Conservation (phyloP, 2,797 vertebrate genomes). For the Paedocypris micromegethes region DNA sequence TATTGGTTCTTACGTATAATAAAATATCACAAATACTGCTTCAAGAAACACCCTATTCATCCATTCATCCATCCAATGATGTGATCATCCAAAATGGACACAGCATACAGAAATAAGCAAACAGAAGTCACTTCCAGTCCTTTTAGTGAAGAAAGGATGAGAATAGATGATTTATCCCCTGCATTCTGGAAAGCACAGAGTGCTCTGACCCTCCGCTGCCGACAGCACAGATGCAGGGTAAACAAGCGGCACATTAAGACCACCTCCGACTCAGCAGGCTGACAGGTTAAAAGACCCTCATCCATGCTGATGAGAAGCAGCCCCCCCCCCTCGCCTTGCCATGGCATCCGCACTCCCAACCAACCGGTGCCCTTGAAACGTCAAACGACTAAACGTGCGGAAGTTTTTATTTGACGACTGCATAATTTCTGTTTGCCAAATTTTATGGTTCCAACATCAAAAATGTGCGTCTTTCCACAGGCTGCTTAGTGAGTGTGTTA, state of each 20-base stretch:
- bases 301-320: constrained; percentile 47
- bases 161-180: constrained; percentile 39
- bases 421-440: constrained; percentile 16
- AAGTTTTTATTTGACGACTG: constrained; percentile 8
- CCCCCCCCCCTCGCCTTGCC: constrained; percentile 2
- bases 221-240: constrained; percentile 49
- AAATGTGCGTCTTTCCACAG: constrained; percentile 16
- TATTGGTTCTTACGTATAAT: too few species aligned
- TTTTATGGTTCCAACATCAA: constrained; percentile 14
- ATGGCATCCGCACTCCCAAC: constrained; percentile 15
- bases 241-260: constrained; percentile 53
- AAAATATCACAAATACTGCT: too few species aligned
- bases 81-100: too few species aligned
- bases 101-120: too few species aligned
- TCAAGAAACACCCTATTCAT: too few species aligned
- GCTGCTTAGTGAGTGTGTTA: constrained; percentile 28
- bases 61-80: too few species aligned
- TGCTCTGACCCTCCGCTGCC: constrained; percentile 41
- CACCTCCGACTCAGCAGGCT: constrained; percentile 50
- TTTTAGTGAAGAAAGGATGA: constrained; percentile 32
- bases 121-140: too few species aligned
- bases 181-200: constrained; percentile 49
- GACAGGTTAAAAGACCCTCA: constrained; percentile 52
- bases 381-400: not conserved
- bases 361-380: constrained; percentile 10